Evolutionary conservation across 2,888 invertebrate species (phyloP), one percentile per base, ranked within the genome.

Genomic region (Cheilosia urbana): DNA sequence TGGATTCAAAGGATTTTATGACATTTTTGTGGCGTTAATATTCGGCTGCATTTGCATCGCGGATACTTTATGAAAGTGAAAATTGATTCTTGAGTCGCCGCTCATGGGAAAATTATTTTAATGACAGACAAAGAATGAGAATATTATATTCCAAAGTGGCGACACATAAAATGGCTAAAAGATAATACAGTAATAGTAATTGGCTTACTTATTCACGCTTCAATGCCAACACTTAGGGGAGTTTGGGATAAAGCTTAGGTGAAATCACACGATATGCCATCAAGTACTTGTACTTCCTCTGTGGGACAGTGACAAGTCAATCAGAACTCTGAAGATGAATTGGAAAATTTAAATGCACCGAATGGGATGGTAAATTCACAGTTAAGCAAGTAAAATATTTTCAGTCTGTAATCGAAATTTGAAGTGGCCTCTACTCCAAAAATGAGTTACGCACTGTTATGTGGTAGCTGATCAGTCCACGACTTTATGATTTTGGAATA

Each of bases 21-120:
- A 85, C 81, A 85, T 85, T 85, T 85, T 81, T 85, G 81, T 85
- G 76, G 77, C 80, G 76, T 85, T 85, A 85, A 85, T 85, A 85
- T 77, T 80, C 75, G 80, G 21, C 71, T 72, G 77, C 72, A 72
- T 80, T 85, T 80, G 80, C 80, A 76, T 76, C 21, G 30, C 76
- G 53, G 81, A 85, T 85, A 85, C 58, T 85, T 85, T 85, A 85
- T 77, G 68, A 81, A 85, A 85, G 85, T 85, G 81, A 85, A 85
- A 85, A 85, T 85, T 85, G 85, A 85, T 81, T 85, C 68, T 85
- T 63, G 72, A 72, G 58, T 55, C 53, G 72, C 80, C 37, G 47
- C 57, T 72, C 72, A 71, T 85, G 85, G 63, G 85, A 85, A 72
- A 83, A 78, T 78, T 83, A 77, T 77, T 81, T 85, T 81, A 81